Evolutionary conservation across 2,113 vertebrate species (phyloP).

Genomic region (Anser brachyrhynchus): DNA sequence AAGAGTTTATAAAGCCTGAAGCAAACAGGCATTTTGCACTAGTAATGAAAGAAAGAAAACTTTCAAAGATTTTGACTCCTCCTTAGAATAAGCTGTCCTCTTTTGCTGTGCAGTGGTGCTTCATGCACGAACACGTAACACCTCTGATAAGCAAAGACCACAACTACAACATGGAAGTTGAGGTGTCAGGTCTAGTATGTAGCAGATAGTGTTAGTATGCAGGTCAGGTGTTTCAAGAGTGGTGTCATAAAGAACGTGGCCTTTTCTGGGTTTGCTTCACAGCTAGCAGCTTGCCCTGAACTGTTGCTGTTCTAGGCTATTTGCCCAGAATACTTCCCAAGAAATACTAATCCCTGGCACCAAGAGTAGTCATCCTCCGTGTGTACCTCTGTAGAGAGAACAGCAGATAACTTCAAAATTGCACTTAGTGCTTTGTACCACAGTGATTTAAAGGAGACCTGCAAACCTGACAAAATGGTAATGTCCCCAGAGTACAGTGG

Average conservation of each 20-base stretch:
- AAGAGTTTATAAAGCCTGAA: not conserved
- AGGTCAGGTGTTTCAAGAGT: fast-evolving
- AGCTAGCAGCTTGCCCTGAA: fast-evolving
- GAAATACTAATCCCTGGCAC: not conserved
- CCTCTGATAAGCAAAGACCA: not conserved
- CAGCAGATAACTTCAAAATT: not conserved
- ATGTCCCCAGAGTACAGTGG: not conserved
- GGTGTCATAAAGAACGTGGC: fast-evolving
- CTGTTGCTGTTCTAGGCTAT: not conserved
- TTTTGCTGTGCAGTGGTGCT: fast-evolving
- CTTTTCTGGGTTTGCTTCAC: not conserved
- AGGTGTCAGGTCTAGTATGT: not conserved
- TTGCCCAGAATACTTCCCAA: not conserved
- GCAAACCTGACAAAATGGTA: not conserved
- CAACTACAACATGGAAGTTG: fast-evolving
- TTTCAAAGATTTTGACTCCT: not conserved
- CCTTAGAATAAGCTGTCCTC: not conserved
- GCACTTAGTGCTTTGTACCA: not conserved
- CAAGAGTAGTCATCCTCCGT: not conserved
- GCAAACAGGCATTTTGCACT: not conserved
- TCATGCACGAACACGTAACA: fast-evolving
- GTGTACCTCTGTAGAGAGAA: not conserved
- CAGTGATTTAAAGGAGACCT: not conserved
- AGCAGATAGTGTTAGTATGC: not conserved
- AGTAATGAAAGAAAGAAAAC: not conserved